These are phyloP conservation scores for Scaptomyza pallida DNA, from an alignment of 1,140 invertebrate species.

Conservation along the genomic window DNA sequence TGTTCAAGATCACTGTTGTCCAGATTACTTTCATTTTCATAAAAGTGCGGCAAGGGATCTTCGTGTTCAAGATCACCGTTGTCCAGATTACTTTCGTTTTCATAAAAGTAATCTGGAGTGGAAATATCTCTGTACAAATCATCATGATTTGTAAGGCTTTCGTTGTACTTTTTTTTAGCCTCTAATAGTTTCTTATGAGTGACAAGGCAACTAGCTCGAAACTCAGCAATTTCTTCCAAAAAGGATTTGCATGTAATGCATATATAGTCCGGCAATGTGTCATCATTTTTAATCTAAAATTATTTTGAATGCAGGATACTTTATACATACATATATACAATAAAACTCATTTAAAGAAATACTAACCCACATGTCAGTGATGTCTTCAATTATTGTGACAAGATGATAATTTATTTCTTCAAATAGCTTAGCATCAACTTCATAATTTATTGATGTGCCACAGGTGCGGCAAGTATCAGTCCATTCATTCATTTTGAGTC, in stretches of 20 bases:
- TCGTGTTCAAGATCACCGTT: background rate
- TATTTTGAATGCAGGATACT: no score
- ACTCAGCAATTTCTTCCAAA: slow-evolving; percentile 33
- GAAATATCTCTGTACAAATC: background rate
- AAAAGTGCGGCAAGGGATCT: background rate
- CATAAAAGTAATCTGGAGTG: background rate
- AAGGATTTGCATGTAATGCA: slow-evolving; percentile 44
- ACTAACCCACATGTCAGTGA: slow-evolving; percentile 62
- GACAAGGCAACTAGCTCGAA: slow-evolving; percentile 45
- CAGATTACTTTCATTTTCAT: background rate
- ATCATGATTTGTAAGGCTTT: no score
- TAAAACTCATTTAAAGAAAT: background rate
- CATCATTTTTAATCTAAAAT: slow-evolving; percentile 49
- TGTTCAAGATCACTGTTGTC: background rate
- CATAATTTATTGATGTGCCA: slow-evolving; percentile 32
- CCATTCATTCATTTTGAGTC: slow-evolving; percentile 26
- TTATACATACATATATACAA: background rate
- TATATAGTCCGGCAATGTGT: slow-evolving; percentile 41
- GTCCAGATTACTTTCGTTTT: background rate
- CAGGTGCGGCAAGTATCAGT: slow-evolving; percentile 53
- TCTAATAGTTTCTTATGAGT: slow-evolving; percentile 40
- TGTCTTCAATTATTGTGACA: slow-evolving; percentile 52
- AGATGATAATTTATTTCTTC: slow-evolving; percentile 40
- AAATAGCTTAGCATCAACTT: slow-evolving; percentile 29
- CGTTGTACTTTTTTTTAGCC: slow-evolving; percentile 4